A percentile compares a stretch with the other conserved stretches of the same genome.
Conservation (phyloP, 2,113 vertebrate species). For the Daphoenositta chrysoptera region DNA sequence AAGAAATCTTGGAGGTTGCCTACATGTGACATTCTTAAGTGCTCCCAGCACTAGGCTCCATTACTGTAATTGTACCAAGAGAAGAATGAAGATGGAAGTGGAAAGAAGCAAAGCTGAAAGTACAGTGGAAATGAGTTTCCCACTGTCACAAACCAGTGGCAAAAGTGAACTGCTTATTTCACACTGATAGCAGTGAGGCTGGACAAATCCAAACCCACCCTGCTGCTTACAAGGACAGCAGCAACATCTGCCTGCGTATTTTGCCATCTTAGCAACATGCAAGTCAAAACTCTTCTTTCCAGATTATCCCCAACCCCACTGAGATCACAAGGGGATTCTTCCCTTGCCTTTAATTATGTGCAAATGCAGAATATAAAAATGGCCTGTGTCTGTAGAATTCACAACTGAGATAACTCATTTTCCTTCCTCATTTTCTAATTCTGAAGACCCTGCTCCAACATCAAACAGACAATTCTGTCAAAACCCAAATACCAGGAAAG, state of each 20-base stretch:
- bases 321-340: not conserved
- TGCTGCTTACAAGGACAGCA: not conserved
- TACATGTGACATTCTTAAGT: not conserved
- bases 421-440: not conserved
- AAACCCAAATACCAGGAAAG: not conserved
- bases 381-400: not conserved
- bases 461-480: not conserved
- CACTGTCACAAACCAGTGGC: not conserved
- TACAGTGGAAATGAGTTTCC: not conserved
- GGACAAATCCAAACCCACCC: not conserved
- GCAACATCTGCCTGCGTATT: not conserved
- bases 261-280: not conserved
- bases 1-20: not conserved
- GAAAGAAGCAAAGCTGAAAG: not conserved
- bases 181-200: fast-evolving
- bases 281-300: not conserved
- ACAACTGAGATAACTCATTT: not conserved
- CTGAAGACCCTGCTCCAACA: not conserved
- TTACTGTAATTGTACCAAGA: not conserved
- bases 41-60: not conserved
- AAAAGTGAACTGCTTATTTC: not conserved
- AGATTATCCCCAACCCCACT: not conserved
- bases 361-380: not conserved
- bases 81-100: not conserved
- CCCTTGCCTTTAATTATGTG: not conserved